A percentile compares a stretch with the other conserved stretches of the same genome.
These are phyloP conservation scores for Blastomussa wellsi DNA, from an alignment of 92 coral and sea anemone genomes.

Conservation along the genomic window DNA sequence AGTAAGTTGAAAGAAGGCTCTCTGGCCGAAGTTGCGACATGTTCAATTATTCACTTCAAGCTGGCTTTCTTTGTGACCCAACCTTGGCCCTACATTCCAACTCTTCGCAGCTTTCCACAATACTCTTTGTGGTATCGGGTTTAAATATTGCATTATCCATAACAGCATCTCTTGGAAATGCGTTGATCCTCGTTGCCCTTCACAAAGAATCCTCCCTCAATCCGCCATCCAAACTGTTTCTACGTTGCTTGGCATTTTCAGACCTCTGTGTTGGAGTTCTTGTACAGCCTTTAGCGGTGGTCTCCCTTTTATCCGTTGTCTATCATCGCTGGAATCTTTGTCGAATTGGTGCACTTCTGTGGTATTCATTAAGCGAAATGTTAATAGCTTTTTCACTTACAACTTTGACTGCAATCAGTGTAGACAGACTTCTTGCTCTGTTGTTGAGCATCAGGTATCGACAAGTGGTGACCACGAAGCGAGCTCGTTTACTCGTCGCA, in stretches of 20 bases:
- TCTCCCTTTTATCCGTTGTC: background rate
- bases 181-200: background rate
- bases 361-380: background rate
- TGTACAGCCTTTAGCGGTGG: conserved; percentile 18
- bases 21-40: background rate
- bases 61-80: background rate
- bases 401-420: background rate
- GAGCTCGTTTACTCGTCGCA: background rate
- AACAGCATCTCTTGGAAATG: conserved; percentile 7
- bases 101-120: background rate
- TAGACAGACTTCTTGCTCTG: conserved; percentile 28
- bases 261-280: conserved; percentile 43
- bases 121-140: background rate
- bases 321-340: background rate
- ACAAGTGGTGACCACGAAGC: conserved; percentile 7
- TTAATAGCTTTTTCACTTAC: background rate
- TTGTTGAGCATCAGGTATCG: background rate
- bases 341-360: background rate
- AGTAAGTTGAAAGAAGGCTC: background rate
- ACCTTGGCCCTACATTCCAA: background rate
- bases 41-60: background rate
- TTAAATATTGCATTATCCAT: conserved; percentile 9
- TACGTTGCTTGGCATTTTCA: conserved; percentile 43
- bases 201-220: background rate
- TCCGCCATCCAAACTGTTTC: conserved; percentile 38